These are phyloP conservation scores for Pogonophryne albipinna DNA, from an alignment of 2,797 vertebrate genomes.

Conservation along the genomic window DNA sequence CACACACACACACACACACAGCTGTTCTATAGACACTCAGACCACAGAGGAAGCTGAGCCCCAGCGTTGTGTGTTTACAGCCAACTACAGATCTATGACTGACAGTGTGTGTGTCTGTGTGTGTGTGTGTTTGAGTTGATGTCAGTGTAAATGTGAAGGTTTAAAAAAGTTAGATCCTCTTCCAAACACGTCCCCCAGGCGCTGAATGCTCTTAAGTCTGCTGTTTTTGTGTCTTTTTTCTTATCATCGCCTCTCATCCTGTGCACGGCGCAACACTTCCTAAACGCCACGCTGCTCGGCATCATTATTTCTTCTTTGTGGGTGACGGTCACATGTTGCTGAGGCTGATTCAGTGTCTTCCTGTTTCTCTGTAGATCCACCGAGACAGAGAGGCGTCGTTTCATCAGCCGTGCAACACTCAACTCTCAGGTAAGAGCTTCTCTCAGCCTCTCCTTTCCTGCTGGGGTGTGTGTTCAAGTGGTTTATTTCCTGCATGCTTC, in stretches of 20 bases:
- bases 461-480: neutral
- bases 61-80: conserved; percentile 61
- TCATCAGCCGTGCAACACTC: conserved; percentile 67
- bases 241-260: conserved; percentile 59
- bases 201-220: neutral
- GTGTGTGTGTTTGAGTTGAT: conserved; percentile 11
- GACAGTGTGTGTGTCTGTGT: conserved; percentile 7
- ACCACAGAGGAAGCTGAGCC: conserved; percentile 76
- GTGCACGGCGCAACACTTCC: conserved; percentile 62
- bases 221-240: conserved; percentile 12
- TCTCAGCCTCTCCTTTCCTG: neutral
- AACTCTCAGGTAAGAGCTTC: conserved; percentile 70
- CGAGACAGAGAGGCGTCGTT: conserved; percentile 89
- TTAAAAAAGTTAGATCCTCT: conserved; percentile 47
- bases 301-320: conserved; percentile 68
- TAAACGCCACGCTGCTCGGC: conserved; percentile 58
- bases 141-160: conserved; percentile 10
- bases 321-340: conserved; percentile 76
- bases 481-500: too few species aligned
- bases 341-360: conserved; percentile 81
- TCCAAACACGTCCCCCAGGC: conserved; percentile 36
- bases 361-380: conserved; percentile 92
- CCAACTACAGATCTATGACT: conserved; percentile 60
- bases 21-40: conserved; percentile 55
- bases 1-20: too few species aligned